Evolutionary conservation across 2,797 vertebrate species (phyloP), one percentile per base, ranked within the genome.

Genomic region (Acridotheres tristis): DNA sequence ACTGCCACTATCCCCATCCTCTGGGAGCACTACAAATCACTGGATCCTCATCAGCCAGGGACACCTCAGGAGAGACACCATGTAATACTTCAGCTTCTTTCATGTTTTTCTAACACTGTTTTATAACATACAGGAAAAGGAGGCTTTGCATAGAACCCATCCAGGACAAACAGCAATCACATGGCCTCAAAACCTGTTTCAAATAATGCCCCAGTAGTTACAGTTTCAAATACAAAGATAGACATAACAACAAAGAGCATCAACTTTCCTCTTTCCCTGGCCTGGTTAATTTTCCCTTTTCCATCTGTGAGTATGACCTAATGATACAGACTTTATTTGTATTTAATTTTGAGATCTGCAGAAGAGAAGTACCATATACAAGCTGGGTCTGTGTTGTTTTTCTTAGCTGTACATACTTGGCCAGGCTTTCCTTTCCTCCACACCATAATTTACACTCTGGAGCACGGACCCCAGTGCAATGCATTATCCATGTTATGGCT

Each of bases 201-300:
- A 93, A 78, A 91, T 94, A 88, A 91, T 43, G 59, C 53, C 82
- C 65, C 48, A 45, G 68, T 78, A 85, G 66, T 89, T 86, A 36
- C 0, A 85, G 43, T 74, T 95, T 88, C 76, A 78, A 88, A 38
- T 73, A 85, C 62, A 71, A 83, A 83, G 85, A 80, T 0, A 95
- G 90, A 94, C 78, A 81, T 66, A 93, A 91, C 78, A 95, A 77
- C 69, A 78, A 81, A 84, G 48, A 75, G 59, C 89, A 91, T 48
- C 63, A 69, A 8, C 43, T 66, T 89, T 23, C 72, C 36, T 72
- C 75, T 32, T 88, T 80, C 81, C 59, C 89, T 59, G 30, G 74
- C 75, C 77, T 82, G 51, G 74, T 65, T 95, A 47, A 59, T 94
- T 84, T 92, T 92, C 66, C 40, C 40, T 78, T 89, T 90, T 55